A percentile compares a stretch with the other conserved stretches of the same genome.
Evolutionary conservation across 2,888 invertebrate genomes (phyloP).

Genomic region (Timandra comae): DNA sequence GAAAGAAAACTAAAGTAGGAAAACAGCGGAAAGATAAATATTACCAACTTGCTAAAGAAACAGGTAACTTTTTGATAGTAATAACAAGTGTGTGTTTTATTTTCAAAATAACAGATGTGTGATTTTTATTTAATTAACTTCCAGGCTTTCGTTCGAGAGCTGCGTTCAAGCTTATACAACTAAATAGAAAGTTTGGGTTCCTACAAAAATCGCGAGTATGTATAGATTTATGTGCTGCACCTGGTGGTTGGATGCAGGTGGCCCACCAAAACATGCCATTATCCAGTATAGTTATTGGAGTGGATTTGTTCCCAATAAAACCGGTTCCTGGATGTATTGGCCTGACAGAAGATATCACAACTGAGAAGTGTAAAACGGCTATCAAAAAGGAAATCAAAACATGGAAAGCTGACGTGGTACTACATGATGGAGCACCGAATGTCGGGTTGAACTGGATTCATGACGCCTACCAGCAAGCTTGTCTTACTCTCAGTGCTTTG

Average conservation of each 20-base stretch:
- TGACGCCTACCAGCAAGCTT: constrained; percentile 96
- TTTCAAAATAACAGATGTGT: no score
- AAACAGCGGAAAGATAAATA: constrained; percentile 99
- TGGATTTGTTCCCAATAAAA: constrained; percentile 95
- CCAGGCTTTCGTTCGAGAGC: constrained; percentile 97
- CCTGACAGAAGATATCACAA: constrained; percentile 96
- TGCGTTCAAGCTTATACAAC: constrained; percentile 98
- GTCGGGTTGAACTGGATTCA: constrained; percentile 97
- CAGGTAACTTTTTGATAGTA: constrained; percentile 81
- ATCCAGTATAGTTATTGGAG: constrained; percentile 94
- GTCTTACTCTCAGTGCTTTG: constrained; percentile 93
- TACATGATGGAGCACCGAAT: constrained; percentile 99
- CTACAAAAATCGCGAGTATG: constrained; percentile 96
- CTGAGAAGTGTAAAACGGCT: constrained; percentile 91
- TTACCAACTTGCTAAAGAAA: constrained; percentile 98
- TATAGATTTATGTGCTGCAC: constrained; percentile 98
- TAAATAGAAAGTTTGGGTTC: constrained; percentile 98
- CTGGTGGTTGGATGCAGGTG: constrained; percentile 99
- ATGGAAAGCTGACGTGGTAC: constrained; percentile 97
- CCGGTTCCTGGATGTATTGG: constrained; percentile 93
- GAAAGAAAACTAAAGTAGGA: constrained; percentile 96
- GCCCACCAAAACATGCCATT: constrained; percentile 98
- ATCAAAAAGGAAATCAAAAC: constrained; percentile 91
- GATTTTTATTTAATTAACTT: constrained; percentile 20
- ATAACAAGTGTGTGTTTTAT: background rate